phyloP scores from a whole-genome alignment of 2,888 invertebrate genomes.

The Microdon myrmicae region DNA sequence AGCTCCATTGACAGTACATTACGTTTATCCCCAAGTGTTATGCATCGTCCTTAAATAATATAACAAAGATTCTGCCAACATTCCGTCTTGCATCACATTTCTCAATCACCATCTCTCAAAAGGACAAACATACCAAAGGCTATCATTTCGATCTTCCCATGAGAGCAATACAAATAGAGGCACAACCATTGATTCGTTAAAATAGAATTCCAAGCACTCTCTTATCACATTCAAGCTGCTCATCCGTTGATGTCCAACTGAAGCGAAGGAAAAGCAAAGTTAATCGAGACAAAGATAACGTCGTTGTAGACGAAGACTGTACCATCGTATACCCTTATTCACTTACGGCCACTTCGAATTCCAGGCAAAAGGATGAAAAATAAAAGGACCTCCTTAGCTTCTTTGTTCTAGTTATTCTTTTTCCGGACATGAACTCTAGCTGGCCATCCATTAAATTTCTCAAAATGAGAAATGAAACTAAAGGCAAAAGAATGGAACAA shows the following conservation, averaged over 20 bases:
- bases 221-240: conserved; percentile 31
- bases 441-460: conserved; percentile 42
- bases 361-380: neutral
- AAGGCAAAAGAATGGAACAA: conserved; percentile 18
- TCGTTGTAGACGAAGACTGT: neutral
- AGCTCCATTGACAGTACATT: no score
- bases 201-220: conserved; percentile 35
- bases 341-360: conserved; percentile 20
- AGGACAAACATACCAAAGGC: conserved; percentile 10
- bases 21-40: no score
- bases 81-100: no score
- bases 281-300: conserved; percentile 14
- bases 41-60: no score
- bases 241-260: conserved; percentile 31
- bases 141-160: neutral
- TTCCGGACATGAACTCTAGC: neutral
- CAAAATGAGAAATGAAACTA: conserved; percentile 40
- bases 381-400: no score
- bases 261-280: conserved; percentile 22
- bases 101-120: no score
- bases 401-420: no score
- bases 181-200: conserved; percentile 18
- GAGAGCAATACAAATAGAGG: conserved; percentile 38
- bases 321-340: neutral
- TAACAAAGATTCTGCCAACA: no score